Evolutionary conservation across 2,888 invertebrate species (phyloP).

Genomic region (Bellardia bayeri): DNA sequence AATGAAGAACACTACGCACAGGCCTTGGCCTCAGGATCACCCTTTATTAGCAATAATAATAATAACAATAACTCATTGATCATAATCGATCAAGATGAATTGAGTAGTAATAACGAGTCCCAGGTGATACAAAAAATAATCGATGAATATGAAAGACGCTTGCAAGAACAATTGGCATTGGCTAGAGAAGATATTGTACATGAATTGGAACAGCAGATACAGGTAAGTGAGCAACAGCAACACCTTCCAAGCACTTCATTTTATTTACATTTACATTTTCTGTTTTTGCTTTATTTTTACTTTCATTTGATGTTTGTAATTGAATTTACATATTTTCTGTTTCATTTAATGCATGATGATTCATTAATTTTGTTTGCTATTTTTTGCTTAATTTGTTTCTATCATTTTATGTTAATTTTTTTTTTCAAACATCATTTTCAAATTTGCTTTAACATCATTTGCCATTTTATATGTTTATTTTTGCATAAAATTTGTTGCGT

Average conservation of each 20-base stretch:
- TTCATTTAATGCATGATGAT: constrained; percentile 69
- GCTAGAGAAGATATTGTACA: constrained; percentile 89
- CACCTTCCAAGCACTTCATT: background rate
- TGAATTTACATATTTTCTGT: constrained; percentile 42
- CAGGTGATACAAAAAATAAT: constrained; percentile 83
- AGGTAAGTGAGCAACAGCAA: constrained; percentile 86
- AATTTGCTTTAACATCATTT: constrained; percentile 27
- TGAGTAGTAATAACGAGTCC: constrained; percentile 81
- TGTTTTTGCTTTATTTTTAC: constrained; percentile 6
- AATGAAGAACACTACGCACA: constrained; percentile 2
- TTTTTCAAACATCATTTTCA: background rate
- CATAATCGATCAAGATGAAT: constrained; percentile 83
- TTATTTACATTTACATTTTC: constrained; percentile 8
- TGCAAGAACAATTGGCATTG: constrained; percentile 87
- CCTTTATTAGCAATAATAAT: constrained; percentile 38
- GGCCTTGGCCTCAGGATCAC: constrained; percentile 39
- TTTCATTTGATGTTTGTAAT: constrained; percentile 32
- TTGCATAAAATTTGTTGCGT: constrained; percentile 36
- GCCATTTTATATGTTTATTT: background rate
- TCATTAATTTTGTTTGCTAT: constrained; percentile 52
- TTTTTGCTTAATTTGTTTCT: constrained; percentile 9
- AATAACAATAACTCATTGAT: constrained; percentile 79
- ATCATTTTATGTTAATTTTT: constrained; percentile 1
- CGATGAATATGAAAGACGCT: constrained; percentile 85
- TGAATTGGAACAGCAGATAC: constrained; percentile 89